Evolutionary conservation across 2,888 invertebrate genomes (phyloP), one percentile per base, ranked within the genome.

Genomic region (Tipula lateralis): DNA sequence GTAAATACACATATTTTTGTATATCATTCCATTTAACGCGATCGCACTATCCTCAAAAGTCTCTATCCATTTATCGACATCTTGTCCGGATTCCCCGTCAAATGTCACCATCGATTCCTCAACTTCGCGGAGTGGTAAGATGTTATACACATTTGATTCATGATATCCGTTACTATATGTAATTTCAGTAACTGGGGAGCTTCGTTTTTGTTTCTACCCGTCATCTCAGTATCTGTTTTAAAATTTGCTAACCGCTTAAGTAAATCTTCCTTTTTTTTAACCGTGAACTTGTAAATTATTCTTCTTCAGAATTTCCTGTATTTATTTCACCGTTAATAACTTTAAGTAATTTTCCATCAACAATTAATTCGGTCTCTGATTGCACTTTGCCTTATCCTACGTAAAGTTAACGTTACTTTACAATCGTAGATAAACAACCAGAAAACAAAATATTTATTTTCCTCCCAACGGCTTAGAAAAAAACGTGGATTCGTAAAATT

Each of bases 101-200:
- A 85, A 86, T 6, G 44, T 44, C 36, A 85, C 85, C 16, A 85
- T 32, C 1, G 85, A 84, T 13, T 85, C 84, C 82, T 85, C 85
- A 36, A 85, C 83, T 81, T 86, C 85, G 30, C 82, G 85, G 19
- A 85, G 85, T 12, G 83, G 80, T 32, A 86, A 86, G 80, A 13
- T 24, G 84, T 85, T 85, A 36, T 36, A 36, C 36, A 36, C 36
- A 12, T 9, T 36, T 9, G 12, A 36, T 7, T 12, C 36, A 7
- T 36, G 9, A 7, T 36, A 1, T 4, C 36, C 12, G 12, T 9
- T 36, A 36, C 36, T 36, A 7, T 36, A 7, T 36, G 5, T 36
- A 36, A 36, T 9, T 1, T 36, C 36, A 36, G 36, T 32, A 32
- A 6, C 6, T 32, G 4, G 1, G 12, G 36, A 12, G 12, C 36